Evolutionary conservation across 1,140 invertebrate genomes (phyloP).

Genomic region (Lethrus apterus): DNA sequence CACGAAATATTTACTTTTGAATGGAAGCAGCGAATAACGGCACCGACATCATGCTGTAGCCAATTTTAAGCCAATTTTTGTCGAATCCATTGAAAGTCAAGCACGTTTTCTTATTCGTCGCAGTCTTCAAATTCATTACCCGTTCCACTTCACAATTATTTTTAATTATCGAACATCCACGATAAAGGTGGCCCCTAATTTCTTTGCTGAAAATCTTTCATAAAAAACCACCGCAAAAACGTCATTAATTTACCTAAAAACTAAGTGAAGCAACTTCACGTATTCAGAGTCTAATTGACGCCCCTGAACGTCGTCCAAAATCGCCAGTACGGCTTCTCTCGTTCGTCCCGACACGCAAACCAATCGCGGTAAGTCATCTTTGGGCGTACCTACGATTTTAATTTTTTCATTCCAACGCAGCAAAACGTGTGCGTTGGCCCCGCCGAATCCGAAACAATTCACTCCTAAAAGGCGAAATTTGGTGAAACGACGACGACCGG

Average conservation of each 20-base stretch:
- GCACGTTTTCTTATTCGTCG: background rate
- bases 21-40: conserved; percentile 61
- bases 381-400: conserved; percentile 27
- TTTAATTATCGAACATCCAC: background rate
- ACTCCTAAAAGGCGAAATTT: conserved; percentile 37
- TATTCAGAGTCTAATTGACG: conserved; percentile 51
- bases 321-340: conserved; percentile 55
- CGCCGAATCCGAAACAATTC: conserved; percentile 59
- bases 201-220: background rate
- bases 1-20: too few relatives aligned
- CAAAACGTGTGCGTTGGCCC: conserved; percentile 60
- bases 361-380: conserved; percentile 51
- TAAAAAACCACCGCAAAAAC: too few relatives aligned
- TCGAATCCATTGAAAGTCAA: background rate
- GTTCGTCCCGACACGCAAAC: conserved; percentile 57
- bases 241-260: conserved; percentile 29
- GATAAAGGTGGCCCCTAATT: background rate
- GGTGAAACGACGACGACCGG: background rate
- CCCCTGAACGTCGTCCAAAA: conserved; percentile 59
- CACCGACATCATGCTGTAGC: conserved; percentile 53
- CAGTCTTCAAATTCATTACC: background rate
- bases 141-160: background rate
- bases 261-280: conserved; percentile 46
- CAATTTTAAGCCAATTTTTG: conserved; percentile 70
- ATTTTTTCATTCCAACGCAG: conserved; percentile 44